phyloP scores from a whole-genome alignment of 2,113 vertebrate species.

The Coryphaenoides rupestris region DNA sequence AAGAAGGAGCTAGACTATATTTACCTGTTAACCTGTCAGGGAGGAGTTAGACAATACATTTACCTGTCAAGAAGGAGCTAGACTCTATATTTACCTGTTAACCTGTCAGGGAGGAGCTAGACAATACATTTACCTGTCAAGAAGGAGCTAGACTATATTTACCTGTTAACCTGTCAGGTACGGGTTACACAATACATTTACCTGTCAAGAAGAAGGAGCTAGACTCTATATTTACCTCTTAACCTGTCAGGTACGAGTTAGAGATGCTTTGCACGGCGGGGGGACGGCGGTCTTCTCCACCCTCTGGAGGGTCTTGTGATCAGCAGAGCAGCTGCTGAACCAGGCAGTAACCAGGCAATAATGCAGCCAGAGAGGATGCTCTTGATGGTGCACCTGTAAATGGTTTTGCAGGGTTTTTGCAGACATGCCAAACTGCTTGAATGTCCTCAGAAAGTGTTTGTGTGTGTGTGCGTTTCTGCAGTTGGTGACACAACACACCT shows the following conservation, averaged over 20 bases:
- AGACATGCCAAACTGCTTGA: too few relatives aligned
- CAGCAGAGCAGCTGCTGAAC: too few relatives aligned
- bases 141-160: constrained; percentile 53
- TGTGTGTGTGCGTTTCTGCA: constrained; percentile 25
- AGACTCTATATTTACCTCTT: constrained; percentile 1
- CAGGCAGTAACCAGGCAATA: too few relatives aligned
- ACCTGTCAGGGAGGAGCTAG: constrained; percentile 63
- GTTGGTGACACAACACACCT: constrained; percentile 47
- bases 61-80: constrained; percentile 74
- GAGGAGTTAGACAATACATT: constrained; percentile 43
- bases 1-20: constrained; percentile 62
- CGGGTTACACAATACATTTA: neutral
- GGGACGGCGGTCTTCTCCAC: too few relatives aligned
- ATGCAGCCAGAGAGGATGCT: too few relatives aligned
- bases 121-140: constrained; percentile 36
- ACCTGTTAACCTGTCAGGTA: constrained; percentile 81
- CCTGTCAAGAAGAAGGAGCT: neutral
- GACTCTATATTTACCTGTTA: constrained; percentile 1
- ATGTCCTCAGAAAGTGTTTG: too few relatives aligned
- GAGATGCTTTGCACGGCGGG: too few relatives aligned
- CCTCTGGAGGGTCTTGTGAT: too few relatives aligned
- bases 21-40: constrained; percentile 47
- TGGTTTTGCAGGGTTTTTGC: too few relatives aligned
- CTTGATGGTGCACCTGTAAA: too few relatives aligned
- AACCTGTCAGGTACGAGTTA: constrained; percentile 61